phyloP scores from a whole-genome alignment of 1,140 invertebrate genomes.

The Maconellicoccus hirsutus region DNA sequence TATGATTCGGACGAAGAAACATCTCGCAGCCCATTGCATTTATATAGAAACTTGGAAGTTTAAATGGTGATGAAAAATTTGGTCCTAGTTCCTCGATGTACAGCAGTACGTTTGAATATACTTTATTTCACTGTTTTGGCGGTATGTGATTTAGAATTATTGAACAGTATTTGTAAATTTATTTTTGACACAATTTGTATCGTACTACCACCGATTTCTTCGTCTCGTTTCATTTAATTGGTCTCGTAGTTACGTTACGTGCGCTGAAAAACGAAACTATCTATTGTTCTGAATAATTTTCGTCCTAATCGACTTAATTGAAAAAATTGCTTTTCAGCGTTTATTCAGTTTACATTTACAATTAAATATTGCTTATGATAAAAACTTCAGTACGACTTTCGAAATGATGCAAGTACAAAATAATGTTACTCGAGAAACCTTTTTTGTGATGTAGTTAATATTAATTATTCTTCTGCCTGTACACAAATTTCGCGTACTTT shows the following conservation, averaged over 20 bases:
- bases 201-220: not conserved
- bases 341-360: no score
- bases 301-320: no score
- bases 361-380: no score
- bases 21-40: slow-evolving; percentile 28
- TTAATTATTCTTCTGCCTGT: no score
- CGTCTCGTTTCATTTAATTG: not conserved
- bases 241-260: no score
- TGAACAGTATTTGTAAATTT: not conserved
- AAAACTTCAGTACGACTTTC: no score
- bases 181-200: not conserved
- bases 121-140: not conserved
- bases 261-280: no score
- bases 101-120: not conserved
- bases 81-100: slow-evolving; percentile 8
- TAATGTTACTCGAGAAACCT: no score
- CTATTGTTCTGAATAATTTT: not conserved
- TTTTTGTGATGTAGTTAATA: no score
- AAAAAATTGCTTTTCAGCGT: no score
- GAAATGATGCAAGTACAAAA: no score
- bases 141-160: not conserved
- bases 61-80: not conserved
- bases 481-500: no score
- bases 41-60: not conserved
- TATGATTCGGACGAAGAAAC: slow-evolving; percentile 42